These are phyloP conservation scores for Thalassoma bifasciatum DNA, from an alignment of 2,113 vertebrate species.

Conservation along the genomic window DNA sequence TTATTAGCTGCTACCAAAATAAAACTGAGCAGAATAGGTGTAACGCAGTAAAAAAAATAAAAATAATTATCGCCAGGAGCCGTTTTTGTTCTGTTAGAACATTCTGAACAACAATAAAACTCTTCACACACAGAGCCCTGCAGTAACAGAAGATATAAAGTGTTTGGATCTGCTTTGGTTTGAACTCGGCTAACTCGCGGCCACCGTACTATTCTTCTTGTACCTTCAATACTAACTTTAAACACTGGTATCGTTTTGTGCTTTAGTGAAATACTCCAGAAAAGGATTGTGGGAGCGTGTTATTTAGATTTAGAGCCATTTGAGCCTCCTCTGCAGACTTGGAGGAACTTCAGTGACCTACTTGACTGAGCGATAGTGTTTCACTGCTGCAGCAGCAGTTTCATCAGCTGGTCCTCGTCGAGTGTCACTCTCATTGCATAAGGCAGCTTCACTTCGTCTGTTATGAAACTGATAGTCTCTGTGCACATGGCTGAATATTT, in stretches of 20 bases:
- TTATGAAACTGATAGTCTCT: neutral
- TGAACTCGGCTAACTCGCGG: neutral
- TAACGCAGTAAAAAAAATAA: neutral
- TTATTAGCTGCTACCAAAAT: too few species aligned
- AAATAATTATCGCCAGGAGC: neutral
- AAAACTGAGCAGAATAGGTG: neutral
- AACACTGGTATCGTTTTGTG: too few species aligned
- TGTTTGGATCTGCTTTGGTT: neutral
- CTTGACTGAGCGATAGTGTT: constrained; percentile 15
- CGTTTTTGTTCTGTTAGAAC: constrained; percentile 10
- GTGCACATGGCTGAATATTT: neutral
- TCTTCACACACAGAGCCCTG: neutral
- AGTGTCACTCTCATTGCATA: constrained; percentile 29
- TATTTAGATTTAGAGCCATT: neutral
- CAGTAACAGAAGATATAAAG: neutral
- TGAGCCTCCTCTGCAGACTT: neutral
- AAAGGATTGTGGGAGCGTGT: too few species aligned
- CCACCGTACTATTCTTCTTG: too few species aligned
- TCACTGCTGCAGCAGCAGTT: constrained; percentile 37
- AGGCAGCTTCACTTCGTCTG: neutral
- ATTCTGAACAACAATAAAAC: constrained; percentile 23
- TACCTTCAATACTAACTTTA: neutral
- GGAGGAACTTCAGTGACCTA: neutral
- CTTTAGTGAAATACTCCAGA: too few species aligned
- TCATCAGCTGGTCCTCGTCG: constrained; percentile 41